Base-by-base conservation (phyloP, 2,797 vertebrate species). In the Pseudochaenichthys georgianus region DNA sequence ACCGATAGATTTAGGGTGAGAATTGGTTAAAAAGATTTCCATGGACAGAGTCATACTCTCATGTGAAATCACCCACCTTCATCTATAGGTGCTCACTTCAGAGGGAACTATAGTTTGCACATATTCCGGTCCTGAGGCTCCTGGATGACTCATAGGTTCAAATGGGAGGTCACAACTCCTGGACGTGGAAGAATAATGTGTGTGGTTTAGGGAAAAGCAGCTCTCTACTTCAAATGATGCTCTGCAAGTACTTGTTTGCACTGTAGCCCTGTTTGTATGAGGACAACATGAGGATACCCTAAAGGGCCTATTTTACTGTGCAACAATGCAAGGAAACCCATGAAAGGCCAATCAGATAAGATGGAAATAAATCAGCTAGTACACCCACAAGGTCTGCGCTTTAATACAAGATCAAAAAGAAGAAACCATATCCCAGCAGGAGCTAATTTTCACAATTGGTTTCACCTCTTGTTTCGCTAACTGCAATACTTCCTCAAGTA, bases 241-340 rank as follows among this genome's bases (percentile, higher is more conserved):
- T 59, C 78, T 72, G 68, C 54, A 66, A 71, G 84, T 28, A 88
- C 73, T 70, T 90, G 75, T 85, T 89, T 90, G 86, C 76, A 78
- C 75, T 87, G 67, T 70, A 70, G 71, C 68, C 48, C 15, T 81
- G 75, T 89, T 90, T 89, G 72, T 60, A 42, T 48, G 64, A 84
- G 76, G 87, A 89, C 67, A 86, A 69, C 82, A 58, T 28, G 78
- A 78, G 84, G 85, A 92, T 87, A 88, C 81, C 64, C 58, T 70
- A 89, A 84, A 75, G 66, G 70, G 77, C 64, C 85, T 53, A 70
- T 86, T 88, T 91, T 79, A 90, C 82, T 41, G 63, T 0, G 5
- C 64, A 90, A 92, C 91, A 92, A 93, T 92, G 83, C 86, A 89
- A 87, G 91, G 93, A 93, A 94, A 91, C 81, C 84, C 82, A 89